Percentiles rank a stretch among this genome's conserved stretches.
Evolutionary conservation across 2,888 invertebrate genomes (phyloP).

Genomic region (Smittia aterrima): DNA sequence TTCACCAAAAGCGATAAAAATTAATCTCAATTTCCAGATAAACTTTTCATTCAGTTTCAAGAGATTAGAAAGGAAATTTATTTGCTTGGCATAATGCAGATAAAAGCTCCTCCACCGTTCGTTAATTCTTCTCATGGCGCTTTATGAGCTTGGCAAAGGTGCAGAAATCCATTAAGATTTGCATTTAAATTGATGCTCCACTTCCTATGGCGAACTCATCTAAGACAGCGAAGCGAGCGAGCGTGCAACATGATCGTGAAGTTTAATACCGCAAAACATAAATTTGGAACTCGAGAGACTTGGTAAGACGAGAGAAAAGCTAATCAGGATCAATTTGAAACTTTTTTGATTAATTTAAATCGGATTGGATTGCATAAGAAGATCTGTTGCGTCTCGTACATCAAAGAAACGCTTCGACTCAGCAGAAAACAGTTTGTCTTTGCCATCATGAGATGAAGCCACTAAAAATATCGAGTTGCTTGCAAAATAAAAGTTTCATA

Average conservation of each 20-base stretch:
- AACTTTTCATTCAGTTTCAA: neutral
- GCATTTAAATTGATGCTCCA: conserved; percentile 9
- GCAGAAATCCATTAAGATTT: conserved; percentile 21
- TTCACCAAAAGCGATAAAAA: conserved; percentile 12
- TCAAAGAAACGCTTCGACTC: too few relatives aligned
- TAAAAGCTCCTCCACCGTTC: neutral
- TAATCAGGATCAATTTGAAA: too few relatives aligned
- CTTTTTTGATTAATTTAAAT: too few relatives aligned
- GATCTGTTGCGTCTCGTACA: too few relatives aligned
- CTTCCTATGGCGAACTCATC: neutral
- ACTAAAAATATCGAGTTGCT: too few relatives aligned
- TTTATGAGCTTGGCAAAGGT: conserved; percentile 23
- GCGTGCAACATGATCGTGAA: neutral
- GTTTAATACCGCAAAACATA: neutral
- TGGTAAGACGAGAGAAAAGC: too few relatives aligned
- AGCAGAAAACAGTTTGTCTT: too few relatives aligned
- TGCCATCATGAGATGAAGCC: too few relatives aligned
- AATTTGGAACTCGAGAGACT: neutral
- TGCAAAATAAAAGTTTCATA: too few relatives aligned
- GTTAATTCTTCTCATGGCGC: conserved; percentile 1
- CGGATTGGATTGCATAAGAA: too few relatives aligned
- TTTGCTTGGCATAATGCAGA: conserved; percentile 20
- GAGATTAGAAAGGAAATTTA: conserved; percentile 7
- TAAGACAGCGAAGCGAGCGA: neutral
- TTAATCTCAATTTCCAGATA: conserved; percentile 19